Base-by-base conservation (phyloP, 2,113 vertebrate genomes). In the Siniperca chuatsi region DNA sequence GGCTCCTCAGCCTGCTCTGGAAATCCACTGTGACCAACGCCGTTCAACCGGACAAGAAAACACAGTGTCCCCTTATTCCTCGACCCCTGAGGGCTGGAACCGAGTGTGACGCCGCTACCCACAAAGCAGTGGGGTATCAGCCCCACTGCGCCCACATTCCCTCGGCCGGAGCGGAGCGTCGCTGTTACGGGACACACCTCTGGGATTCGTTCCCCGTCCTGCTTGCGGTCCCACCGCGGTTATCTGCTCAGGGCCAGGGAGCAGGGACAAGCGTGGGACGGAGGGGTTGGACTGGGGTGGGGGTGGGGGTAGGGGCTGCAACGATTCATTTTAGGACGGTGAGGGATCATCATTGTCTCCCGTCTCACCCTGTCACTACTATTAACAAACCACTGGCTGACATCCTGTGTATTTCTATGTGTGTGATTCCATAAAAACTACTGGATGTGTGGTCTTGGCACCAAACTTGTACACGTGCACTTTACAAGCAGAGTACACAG, bases 231-330 rank as follows among this genome's bases (percentile, higher is more conserved):
- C 85, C 69, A 21, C 82, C 64, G 79, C 8, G 76, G 91, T 95
- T 95, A 95, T 95, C 94, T 94, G 93, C 93, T 95, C 93, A 89
- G 90, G 90, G 93, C 90, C 93, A 93, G 92, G 91, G 88, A 92
- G 87, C 81, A 57, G 86, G 84, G 88, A 87, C 83, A 48, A 79
- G 85, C 69, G 74, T 90, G 83, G 91, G 83, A 79, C 57, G 78
- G 74, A 86, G 77, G 87, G 87, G 86, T 87, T 92, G 91, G 92
- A 85, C 81, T 13, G 16, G 78, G 73, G 65, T 58, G 55, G 61
- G 65, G 58, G 66, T 48, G 72, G 80, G 65, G 54, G 55, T 29
- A 29, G n/a, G 78, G 58, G 89, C 90, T 90, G 80, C 89, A 54
- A 89, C 78, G 90, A 93, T 90, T 86, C 92, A 58, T 89, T 94